Base-by-base conservation (phyloP, 2,113 vertebrate species). In the Salvator merianae region DNA sequence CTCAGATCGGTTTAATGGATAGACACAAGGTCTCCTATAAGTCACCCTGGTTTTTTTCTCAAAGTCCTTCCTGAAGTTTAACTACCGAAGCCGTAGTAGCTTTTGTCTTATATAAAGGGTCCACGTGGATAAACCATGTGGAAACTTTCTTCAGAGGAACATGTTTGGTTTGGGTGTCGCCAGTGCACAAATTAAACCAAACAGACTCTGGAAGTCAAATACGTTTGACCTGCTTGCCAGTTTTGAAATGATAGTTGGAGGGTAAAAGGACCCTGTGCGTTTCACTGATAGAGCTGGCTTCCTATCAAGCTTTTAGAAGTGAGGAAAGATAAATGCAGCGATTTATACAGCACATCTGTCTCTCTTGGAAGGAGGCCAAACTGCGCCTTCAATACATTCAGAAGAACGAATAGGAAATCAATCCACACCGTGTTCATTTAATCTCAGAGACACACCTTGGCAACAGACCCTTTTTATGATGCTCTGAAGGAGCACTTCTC, bases 351-450 rank as follows among this genome's bases (percentile, higher is more conserved):
- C 68, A 71, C 83, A 79, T 79, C 76, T 84, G 83, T 72, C 76
- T 79, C 68, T 84, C 47, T 73, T 79, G 83, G 83, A 79, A 68
- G 30, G 16, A 32, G 38, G 83, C 76, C 83, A 84, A 22, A 9
- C 30, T 65, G 38, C 40, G 83, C 66, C 38, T 79, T 72, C 83
- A 62, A 62, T 72, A n/a, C 53, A 55, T 84, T 43, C 53, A 16
- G 34, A 43, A 79, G 72, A 63, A 72, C 72, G 38, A 63, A 84
- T 72, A 78, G 65, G 83, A 84, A 84, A 84, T 84, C 83, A 72
- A 79, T 84, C 68, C 76, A 71, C 68, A 13, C 78, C 34, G 50
- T 69, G 70, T 63, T 34, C 83, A 84, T 84, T 84, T 84, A 72
- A 79, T 84, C 68, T 84, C 69, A 28, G 36, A 72, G 68, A 32